phyloP scores from a whole-genome alignment of 2,888 invertebrate genomes.

The Lochmaea capreae region DNA sequence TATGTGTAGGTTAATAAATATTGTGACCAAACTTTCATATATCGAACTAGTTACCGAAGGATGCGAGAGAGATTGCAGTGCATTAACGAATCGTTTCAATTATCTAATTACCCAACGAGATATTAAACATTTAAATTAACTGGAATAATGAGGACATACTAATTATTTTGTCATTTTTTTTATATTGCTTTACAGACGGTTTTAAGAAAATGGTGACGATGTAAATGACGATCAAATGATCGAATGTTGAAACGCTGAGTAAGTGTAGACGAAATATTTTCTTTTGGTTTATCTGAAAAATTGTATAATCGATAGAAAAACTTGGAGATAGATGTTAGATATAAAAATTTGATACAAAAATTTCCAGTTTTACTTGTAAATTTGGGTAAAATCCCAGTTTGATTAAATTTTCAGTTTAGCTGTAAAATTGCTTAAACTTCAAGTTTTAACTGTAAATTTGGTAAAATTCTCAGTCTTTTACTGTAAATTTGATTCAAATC shows the following conservation, averaged over 20 bases:
- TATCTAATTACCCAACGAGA: background rate
- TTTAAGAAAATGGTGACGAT: background rate
- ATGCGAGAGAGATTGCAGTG: background rate
- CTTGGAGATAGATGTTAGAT: too few relatives aligned
- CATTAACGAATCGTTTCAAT: background rate
- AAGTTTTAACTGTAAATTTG: too few relatives aligned
- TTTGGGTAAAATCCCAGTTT: too few relatives aligned
- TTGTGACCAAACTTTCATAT: constrained; percentile 3
- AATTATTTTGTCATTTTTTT: background rate
- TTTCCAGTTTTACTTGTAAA: too few relatives aligned
- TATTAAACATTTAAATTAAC: background rate
- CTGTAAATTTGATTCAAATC: too few relatives aligned
- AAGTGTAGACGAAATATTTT: background rate
- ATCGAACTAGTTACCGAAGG: constrained; percentile 1
- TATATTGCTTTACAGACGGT: background rate
- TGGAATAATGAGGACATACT: background rate
- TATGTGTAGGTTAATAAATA: background rate
- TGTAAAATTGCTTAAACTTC: too few relatives aligned
- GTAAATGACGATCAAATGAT: background rate
- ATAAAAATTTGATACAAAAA: too few relatives aligned
- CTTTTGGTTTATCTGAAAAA: too few relatives aligned
- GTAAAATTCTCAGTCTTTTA: too few relatives aligned
- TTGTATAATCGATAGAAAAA: too few relatives aligned
- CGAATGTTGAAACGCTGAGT: background rate
- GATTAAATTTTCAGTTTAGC: too few relatives aligned